phyloP scores from a whole-genome alignment of 2,888 invertebrate genomes.

The Nasonia oneida region DNA sequence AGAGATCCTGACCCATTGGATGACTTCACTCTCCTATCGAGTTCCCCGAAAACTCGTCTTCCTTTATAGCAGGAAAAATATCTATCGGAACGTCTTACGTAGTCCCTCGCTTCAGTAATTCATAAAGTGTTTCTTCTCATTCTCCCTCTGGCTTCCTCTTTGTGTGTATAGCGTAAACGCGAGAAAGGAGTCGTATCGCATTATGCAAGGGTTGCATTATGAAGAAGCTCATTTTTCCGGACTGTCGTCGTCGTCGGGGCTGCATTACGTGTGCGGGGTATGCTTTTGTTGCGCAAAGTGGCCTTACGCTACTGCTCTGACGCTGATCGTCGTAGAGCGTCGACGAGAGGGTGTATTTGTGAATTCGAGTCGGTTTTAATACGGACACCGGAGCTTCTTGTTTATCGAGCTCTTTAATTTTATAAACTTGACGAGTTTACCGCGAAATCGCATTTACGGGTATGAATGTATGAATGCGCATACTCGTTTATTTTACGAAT shows the following conservation, averaged over 20 bases:
- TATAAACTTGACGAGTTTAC: neutral
- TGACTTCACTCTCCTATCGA: neutral
- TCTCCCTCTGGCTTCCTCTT: neutral
- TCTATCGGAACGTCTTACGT: neutral
- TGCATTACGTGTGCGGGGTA: neutral
- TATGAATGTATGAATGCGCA: too few relatives aligned
- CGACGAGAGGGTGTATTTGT: neutral
- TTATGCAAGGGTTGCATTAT: slow-evolving; percentile 20
- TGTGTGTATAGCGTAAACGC: too few relatives aligned
- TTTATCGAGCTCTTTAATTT: neutral
- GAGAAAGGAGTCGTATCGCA: neutral
- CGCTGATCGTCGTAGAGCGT: neutral
- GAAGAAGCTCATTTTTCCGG: slow-evolving; percentile 23
- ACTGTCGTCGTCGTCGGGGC: neutral
- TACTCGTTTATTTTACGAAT: too few relatives aligned
- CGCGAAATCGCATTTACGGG: too few relatives aligned
- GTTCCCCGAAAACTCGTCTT: neutral
- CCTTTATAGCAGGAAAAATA: neutral
- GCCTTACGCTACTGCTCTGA: neutral
- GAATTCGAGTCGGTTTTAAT: neutral
- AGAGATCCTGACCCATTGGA: neutral
- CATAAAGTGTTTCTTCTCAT: slow-evolving; percentile 5
- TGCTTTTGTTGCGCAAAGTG: neutral
- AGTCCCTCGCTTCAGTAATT: neutral
- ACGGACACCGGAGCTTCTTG: neutral